Evolutionary conservation across 92 coral and sea anemone genomes (phyloP), one percentile per base, ranked within the genome.

Genomic region (Phenganax marumi): DNA sequence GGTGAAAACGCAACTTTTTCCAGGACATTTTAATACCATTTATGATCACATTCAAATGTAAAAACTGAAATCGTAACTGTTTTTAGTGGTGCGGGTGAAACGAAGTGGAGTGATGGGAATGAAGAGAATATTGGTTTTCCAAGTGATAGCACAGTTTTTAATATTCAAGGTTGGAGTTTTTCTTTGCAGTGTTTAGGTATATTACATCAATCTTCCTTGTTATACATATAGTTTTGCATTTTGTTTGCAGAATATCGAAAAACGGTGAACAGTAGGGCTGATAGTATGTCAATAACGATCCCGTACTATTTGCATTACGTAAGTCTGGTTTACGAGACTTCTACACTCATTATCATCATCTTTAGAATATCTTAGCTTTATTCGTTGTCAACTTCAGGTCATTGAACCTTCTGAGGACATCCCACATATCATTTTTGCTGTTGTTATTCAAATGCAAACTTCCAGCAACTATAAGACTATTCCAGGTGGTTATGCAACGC

Each of bases 231-330:
- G 6, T 24, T 53, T 75, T 26, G 9, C 66, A 49, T 75, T 65
- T 3, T 75, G 55, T 53, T 43, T 75, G 43, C 43, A 33, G 43
- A 33, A 33, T 33, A 33, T 33, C 43, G 43, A 12, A 46, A 49
- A 8, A 19, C 23, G 22, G 63, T 75, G 18, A 65, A 75, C 19
- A 26, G 23, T 50, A 75, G 3, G 66, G 80, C 65, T 11, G 80
- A 54, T 10, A 11, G 55, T 8, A 52, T 60, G 66, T 75, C 89
- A 60, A 94, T 94, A 80, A 77, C 84, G 50, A 89, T 92, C 18
- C 81, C 75, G 39, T 94, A 85, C 76, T 94, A 89, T 75, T 84
- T 94, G 14, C 98, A 94, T 80, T 94, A 84, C 87, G 98, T 93
- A 84, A 88, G 97, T 90, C 43, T 22, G 49, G 48, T 0, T 3